phyloP scores from a whole-genome alignment of 2,113 vertebrate genomes.

The Crotophaga sulcirostris region DNA sequence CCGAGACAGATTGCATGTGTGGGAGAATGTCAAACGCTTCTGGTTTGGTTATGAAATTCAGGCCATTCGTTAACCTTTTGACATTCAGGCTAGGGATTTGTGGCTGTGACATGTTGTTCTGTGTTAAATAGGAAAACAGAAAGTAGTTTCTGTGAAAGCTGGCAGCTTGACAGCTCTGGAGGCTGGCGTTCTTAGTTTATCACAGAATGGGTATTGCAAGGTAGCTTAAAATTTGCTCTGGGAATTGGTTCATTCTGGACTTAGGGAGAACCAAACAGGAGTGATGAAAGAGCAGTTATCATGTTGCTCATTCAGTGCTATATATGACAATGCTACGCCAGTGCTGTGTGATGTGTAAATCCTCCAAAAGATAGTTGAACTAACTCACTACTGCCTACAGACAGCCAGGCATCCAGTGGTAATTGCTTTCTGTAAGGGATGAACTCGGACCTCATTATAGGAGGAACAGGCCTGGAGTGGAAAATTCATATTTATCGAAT shows the following conservation, averaged over 20 bases:
- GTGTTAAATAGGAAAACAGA: not conserved
- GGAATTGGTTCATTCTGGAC: not conserved
- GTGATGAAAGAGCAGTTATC: not conserved
- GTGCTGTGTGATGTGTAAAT: not conserved
- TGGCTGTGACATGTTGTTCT: not conserved
- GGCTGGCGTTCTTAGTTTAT: not conserved
- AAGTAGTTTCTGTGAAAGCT: not conserved
- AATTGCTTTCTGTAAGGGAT: conserved; percentile 7
- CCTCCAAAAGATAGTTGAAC: not conserved
- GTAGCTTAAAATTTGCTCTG: not conserved
- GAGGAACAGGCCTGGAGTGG: not conserved
- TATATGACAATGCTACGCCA: not conserved
- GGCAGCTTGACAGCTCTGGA: not conserved
- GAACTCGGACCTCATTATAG: not conserved
- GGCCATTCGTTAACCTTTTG: not conserved
- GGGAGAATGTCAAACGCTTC: not conserved
- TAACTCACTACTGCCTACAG: not conserved
- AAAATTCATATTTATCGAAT: not conserved
- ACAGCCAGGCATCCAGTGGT: not conserved
- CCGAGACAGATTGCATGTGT: not conserved
- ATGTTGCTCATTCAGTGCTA: not conserved
- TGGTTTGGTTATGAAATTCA: not conserved
- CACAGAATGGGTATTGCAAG: not conserved
- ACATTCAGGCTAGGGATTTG: not conserved
- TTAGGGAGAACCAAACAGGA: not conserved